A percentile compares a stretch with the other conserved stretches of the same genome.
These are phyloP conservation scores for Lordiphosa collinella DNA, from an alignment of 1,140 invertebrate species.

Conservation along the genomic window DNA sequence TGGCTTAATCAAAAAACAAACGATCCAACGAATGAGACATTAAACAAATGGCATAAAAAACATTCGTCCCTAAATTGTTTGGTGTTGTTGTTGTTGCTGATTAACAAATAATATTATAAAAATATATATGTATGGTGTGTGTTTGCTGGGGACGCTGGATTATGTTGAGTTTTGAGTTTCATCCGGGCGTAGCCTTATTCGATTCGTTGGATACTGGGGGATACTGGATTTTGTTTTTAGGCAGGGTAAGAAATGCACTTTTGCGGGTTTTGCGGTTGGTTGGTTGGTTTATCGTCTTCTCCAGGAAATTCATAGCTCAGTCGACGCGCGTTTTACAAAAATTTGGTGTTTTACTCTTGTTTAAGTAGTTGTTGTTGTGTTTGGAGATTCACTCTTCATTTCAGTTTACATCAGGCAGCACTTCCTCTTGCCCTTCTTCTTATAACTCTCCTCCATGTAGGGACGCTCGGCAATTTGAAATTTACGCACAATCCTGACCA, in stretches of 20 bases:
- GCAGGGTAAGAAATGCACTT: slow-evolving; percentile 56
- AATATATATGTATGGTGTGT: slow-evolving; percentile 38
- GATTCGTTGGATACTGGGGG: slow-evolving; percentile 43
- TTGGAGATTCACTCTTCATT: background rate
- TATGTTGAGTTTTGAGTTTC: slow-evolving; percentile 35
- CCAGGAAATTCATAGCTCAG: slow-evolving; percentile 55
- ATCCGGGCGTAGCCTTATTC: slow-evolving; percentile 37
- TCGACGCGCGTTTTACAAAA: slow-evolving; percentile 45
- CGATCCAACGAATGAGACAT: slow-evolving; percentile 36
- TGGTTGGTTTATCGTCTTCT: slow-evolving; percentile 37
- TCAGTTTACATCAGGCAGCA: slow-evolving; percentile 86
- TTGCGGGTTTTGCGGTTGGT: slow-evolving; percentile 23
- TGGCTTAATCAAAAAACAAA: slow-evolving; percentile 72
- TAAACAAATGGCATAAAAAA: slow-evolving; percentile 55
- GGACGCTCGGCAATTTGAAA: slow-evolving; percentile 94
- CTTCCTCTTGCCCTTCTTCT: slow-evolving; percentile 86
- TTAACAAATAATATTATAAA: slow-evolving; percentile 69
- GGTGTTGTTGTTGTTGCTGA: slow-evolving; percentile 42
- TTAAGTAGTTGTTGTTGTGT: slow-evolving; percentile 21
- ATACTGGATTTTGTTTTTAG: slow-evolving; percentile 22
- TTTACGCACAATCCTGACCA: slow-evolving; percentile 93
- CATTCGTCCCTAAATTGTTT: slow-evolving; percentile 48
- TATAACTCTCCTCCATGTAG: slow-evolving; percentile 85
- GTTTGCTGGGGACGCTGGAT: slow-evolving; percentile 7
- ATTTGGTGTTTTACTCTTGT: slow-evolving; percentile 68